phyloP scores from a whole-genome alignment of 2,888 invertebrate species.

The Heliothis peltigera region DNA sequence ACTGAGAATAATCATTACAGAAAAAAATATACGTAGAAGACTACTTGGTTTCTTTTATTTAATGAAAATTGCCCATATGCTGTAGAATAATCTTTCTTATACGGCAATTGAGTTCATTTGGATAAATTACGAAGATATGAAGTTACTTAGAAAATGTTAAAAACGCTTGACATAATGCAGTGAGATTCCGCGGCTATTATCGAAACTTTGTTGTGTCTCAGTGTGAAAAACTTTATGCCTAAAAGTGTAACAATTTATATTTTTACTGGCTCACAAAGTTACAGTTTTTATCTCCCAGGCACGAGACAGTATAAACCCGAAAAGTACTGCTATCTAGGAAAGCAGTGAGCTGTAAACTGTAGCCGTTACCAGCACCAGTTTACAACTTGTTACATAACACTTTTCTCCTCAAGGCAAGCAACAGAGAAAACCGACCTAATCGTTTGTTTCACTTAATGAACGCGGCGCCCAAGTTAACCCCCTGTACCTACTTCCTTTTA shows the following conservation, averaged over 20 bases:
- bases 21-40: slow-evolving; percentile 22
- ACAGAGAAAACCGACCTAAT: neutral
- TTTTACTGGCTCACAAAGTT: neutral
- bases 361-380: neutral
- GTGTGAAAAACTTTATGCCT: neutral
- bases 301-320: slow-evolving; percentile 8
- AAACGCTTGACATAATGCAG: neutral
- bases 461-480: neutral
- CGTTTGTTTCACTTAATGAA: neutral
- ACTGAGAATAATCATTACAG: slow-evolving; percentile 17
- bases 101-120: neutral
- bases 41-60: neutral
- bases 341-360: neutral
- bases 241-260: neutral
- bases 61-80: neutral
- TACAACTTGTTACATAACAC: slow-evolving; percentile 3
- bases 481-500: slow-evolving; percentile 5
- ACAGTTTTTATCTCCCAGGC: slow-evolving; percentile 11
- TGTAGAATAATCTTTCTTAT: neutral
- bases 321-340: neutral
- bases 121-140: neutral
- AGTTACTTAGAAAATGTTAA: neutral
- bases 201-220: slow-evolving; percentile 6
- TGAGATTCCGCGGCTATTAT: neutral
- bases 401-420: neutral